Conservation (phyloP, 2,113 vertebrate genomes). For the Halichoeres trimaculatus region DNA sequence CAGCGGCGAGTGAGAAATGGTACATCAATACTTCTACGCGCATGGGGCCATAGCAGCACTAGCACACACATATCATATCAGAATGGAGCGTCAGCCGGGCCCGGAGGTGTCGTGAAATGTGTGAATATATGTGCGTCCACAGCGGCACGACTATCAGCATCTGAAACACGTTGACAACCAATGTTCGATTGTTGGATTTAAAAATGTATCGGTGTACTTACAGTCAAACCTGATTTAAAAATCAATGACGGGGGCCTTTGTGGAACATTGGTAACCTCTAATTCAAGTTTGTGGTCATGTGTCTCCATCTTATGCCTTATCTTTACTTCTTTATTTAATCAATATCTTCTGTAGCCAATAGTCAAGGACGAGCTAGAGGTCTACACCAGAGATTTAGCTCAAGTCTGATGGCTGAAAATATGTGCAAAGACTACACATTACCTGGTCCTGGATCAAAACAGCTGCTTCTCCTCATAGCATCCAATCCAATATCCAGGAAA, state of each 20-base stretch:
- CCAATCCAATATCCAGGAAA: no score
- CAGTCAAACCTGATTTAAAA: neutral
- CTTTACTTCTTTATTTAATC: neutral
- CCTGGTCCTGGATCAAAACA: no score
- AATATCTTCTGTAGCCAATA: neutral
- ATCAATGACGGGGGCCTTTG: neutral
- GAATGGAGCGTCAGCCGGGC: constrained; percentile 23
- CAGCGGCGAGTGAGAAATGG: constrained; percentile 71
- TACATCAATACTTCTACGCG: constrained; percentile 63
- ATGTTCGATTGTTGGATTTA: neutral
- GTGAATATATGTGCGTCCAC: constrained; percentile 13
- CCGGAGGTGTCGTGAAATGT: constrained; percentile 35
- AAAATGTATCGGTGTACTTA: neutral
- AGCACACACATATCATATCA: constrained; percentile 59
- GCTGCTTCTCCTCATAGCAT: no score
- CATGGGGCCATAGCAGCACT: constrained; percentile 44
- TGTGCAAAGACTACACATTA: no score
- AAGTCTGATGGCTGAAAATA: no score
- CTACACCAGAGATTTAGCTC: no score
- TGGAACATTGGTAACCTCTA: no score
- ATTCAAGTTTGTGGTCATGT: neutral
- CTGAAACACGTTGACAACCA: neutral
- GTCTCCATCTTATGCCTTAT: neutral
- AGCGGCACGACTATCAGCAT: neutral
- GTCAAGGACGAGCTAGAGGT: neutral